Conservation (phyloP, 2,113 vertebrate species). For the Campylomormyrus tamandua region DNA sequence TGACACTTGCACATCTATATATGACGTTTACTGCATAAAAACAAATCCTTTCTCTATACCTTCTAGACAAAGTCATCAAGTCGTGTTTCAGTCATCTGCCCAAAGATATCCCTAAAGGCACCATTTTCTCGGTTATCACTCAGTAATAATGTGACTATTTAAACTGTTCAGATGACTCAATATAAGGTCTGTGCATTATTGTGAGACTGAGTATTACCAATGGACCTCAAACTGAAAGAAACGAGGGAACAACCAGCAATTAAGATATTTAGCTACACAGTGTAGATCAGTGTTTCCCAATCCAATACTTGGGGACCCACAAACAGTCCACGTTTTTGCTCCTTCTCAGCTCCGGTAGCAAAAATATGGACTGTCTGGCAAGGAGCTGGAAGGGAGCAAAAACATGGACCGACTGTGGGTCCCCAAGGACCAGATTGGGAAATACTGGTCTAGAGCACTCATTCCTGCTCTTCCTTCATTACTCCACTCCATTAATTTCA, state of each 20-base stretch:
- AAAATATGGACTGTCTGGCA: neutral
- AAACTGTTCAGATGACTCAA: neutral
- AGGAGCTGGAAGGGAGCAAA: neutral
- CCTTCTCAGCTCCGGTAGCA: neutral
- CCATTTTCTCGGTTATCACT: neutral
- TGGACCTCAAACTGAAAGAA: neutral
- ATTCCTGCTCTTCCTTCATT: neutral
- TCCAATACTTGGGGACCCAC: neutral
- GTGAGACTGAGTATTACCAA: neutral
- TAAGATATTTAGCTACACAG: neutral
- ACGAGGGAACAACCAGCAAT: neutral
- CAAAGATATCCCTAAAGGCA: neutral
- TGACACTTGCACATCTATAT: neutral
- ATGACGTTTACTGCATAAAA: neutral
- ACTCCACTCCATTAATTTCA: neutral
- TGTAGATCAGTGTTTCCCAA: neutral
- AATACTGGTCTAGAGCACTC: neutral
- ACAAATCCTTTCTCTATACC: neutral
- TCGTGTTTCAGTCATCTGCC: neutral
- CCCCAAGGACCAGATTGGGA: neutral
- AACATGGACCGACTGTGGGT: neutral
- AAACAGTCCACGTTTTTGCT: neutral
- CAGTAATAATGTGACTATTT: neutral
- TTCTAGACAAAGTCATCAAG: neutral
- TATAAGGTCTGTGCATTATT: neutral